Evolutionary conservation across 2,888 invertebrate species (phyloP), one percentile per base, ranked within the genome.

Genomic region (Nebria brevicollis): DNA sequence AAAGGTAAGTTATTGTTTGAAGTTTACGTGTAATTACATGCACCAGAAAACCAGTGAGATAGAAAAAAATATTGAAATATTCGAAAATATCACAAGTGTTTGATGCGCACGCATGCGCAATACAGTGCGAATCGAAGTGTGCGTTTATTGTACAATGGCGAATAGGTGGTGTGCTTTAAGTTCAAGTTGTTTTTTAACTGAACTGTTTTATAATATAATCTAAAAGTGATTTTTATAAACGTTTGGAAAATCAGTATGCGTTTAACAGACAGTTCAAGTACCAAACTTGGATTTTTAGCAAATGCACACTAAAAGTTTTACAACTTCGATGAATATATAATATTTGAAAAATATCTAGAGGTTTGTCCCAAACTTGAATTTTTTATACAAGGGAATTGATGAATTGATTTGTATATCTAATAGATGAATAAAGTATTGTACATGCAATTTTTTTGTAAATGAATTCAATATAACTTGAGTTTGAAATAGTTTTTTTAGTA

Each of bases 61-160:
- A 34, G 34, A 34, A 2, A 34, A 34, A 34, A 2, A 34, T 34
- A 34, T 34, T 34, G 72, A 72, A 54, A 54, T 54, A 54, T 54
- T 2, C 54, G 54, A 13, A 54, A 54, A 54, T 3, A 54, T 11
- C 20, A 66, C 26, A 75, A 75, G 65, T 65, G 75, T 26, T 26
- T 10, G 20, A 15, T 54, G 64, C 20, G 64, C 64, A 26, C 75
- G 64, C 75, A 75, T 66, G 66, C 75, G 65, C 66, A 66, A 7
- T 54, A 54, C 65, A 64, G 34, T 25, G 75, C 65, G 64, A 34
- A 75, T 41, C 66, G 15, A 64, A 75, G 75, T 75, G 75, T 65
- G 65, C 65, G 26, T 54, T 54, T 54, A 54, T 13, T 54, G 34
- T 34, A 34, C 34, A 34, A 34, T 34, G 34, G 34, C 34, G 34